Evolutionary conservation across 2,888 invertebrate species (phyloP), one percentile per base, ranked within the genome.

Genomic region (Drosophila prolongata): DNA sequence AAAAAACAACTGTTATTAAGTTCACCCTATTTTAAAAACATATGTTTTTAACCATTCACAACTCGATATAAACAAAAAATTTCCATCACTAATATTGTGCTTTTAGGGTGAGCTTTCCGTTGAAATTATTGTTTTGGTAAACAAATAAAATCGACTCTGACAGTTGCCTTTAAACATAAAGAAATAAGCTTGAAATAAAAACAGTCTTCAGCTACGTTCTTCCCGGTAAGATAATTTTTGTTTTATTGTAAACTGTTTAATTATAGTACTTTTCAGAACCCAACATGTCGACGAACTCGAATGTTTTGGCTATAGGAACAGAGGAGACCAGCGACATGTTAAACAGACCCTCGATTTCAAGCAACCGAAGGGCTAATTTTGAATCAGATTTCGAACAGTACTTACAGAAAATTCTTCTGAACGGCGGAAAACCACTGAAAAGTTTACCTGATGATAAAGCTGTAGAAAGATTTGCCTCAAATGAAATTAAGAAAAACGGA

Each of bases 61-160:
- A n/a, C 44, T 30, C 16, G 30, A 14, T 35, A 3, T 16, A 34
- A 34, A 24, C 8, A 38, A 9, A 14, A 3, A 19, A 5, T 1
- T 24, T 1, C 58, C 59, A 59, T 57, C 58, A 13, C 59, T 58
- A 57, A 59, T 40, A 27, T 11, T 6, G 19, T 37, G 66, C 64
- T 50, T 64, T 66, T 6, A 42, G 27, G 11, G 6, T 1, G 35
- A 49, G 19, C 42, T 34, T 57, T 16, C 3, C 30, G 6, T 30
- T 30, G 19, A 19, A 19, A 19, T 19, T 19, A 19, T 3, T 19
- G 19, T 19, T 19, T 19, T 19, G 19, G 19, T 19, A 19, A 19
- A 30, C 16, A 38, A 44, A 27, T 13, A 58, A 6, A 30, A 30
- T 30, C 8, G 19, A 19, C 19, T 19, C 19, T 19, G 19, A 30